phyloP scores from a whole-genome alignment of 2,797 vertebrate species.

The Salarias fasciatus region DNA sequence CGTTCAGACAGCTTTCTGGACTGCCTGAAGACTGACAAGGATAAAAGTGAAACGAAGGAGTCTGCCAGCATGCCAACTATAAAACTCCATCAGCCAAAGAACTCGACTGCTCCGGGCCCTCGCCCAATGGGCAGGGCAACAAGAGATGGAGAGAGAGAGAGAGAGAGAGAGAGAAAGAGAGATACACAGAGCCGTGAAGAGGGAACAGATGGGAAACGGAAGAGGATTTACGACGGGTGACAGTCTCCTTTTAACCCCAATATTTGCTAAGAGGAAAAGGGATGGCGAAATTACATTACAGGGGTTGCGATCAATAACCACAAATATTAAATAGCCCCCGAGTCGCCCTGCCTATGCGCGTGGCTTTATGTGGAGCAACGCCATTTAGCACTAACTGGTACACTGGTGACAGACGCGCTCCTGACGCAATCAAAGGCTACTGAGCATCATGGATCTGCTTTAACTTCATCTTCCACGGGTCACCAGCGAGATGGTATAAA shows the following conservation, averaged over 20 bases:
- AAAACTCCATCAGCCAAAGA: slow-evolving; percentile 78
- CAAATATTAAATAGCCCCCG: slow-evolving; percentile 71
- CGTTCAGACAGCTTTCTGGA: slow-evolving; percentile 57
- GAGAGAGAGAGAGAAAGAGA: slow-evolving; percentile 18
- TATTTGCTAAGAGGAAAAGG: slow-evolving; percentile 78
- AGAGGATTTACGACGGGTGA: slow-evolving; percentile 70
- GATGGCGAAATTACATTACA: slow-evolving; percentile 74
- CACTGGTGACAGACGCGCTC: slow-evolving; percentile 47
- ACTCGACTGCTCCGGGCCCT: slow-evolving; percentile 72
- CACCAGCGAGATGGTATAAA: slow-evolving; percentile 57
- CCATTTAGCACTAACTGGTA: slow-evolving; percentile 43
- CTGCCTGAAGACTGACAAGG: slow-evolving; percentile 71
- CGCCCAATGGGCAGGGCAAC: slow-evolving; percentile 65
- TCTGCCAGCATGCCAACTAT: slow-evolving; percentile 75
- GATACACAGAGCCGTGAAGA: slow-evolving; percentile 44
- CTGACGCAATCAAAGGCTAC: slow-evolving; percentile 60
- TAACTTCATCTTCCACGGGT: slow-evolving; percentile 63
- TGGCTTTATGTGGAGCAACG: slow-evolving; percentile 47
- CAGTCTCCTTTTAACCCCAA: slow-evolving; percentile 75
- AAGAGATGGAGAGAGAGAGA: slow-evolving; percentile 32
- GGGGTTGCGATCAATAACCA: slow-evolving; percentile 75
- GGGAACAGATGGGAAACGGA: slow-evolving; percentile 60
- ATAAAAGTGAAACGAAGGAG: slow-evolving; percentile 75
- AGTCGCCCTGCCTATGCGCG: slow-evolving; percentile 47
- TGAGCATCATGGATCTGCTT: slow-evolving; percentile 51